These are phyloP conservation scores for Oryzias curvinotus DNA, from an alignment of 2,113 vertebrate species.

Conservation along the genomic window DNA sequence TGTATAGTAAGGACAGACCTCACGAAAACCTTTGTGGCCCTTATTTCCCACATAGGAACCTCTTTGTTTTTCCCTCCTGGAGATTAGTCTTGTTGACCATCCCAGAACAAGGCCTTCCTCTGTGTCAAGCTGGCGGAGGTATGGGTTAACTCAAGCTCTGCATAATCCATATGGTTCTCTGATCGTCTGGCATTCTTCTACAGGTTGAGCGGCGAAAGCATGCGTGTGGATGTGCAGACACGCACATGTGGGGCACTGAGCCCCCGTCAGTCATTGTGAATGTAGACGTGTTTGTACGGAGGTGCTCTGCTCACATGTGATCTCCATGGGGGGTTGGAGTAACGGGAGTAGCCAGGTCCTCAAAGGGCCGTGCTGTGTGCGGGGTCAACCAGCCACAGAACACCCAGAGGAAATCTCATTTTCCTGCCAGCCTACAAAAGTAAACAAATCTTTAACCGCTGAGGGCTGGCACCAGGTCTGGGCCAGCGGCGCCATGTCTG, in stretches of 20 bases:
- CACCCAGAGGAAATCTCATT: conserved; percentile 74
- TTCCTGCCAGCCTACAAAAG: conserved; percentile 72
- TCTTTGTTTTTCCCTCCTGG: conserved; percentile 5
- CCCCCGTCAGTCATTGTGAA: conserved; percentile 21
- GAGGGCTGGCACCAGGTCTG: conserved; percentile 53
- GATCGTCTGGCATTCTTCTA: conserved; percentile 38
- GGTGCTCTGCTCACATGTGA: conserved; percentile 20
- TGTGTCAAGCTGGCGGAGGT: conserved; percentile 50
- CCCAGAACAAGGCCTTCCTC: conserved; percentile 58
- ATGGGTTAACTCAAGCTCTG: conserved; percentile 41
- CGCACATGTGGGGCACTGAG: conserved; percentile 5
- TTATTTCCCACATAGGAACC: not conserved
- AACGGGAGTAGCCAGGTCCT: conserved; percentile 29
- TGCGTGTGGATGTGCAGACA: not conserved
- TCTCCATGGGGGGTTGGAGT: conserved; percentile 5
- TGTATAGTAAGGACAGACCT: not conserved
- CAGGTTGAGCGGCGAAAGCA: conserved; percentile 26
- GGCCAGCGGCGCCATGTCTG: conserved; percentile 46
- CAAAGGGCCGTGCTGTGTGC: conserved; percentile 50
- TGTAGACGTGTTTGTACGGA: conserved; percentile 26
- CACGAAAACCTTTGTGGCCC: not conserved
- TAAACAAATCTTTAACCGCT: conserved; percentile 69
- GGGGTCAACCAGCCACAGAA: conserved; percentile 51
- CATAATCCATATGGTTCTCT: conserved; percentile 55
- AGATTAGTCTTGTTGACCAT: conserved; percentile 41